Percentiles rank a stretch among this genome's conserved stretches.
These are phyloP conservation scores for Leucania comma DNA, from an alignment of 2,888 invertebrate genomes.

Conservation along the genomic window DNA sequence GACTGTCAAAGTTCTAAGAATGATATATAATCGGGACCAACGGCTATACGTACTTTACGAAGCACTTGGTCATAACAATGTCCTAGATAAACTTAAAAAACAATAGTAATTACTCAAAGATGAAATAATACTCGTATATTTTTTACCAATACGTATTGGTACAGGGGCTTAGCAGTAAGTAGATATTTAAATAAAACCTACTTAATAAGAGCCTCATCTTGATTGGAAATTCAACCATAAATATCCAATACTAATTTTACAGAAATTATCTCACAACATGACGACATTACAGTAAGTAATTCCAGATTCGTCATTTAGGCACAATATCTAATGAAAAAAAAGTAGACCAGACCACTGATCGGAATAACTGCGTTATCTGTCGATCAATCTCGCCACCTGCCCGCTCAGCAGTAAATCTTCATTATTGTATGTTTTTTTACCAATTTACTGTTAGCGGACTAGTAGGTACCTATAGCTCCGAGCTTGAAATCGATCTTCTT, in stretches of 20 bases:
- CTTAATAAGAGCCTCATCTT: neutral
- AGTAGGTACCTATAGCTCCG: slow-evolving; percentile 57
- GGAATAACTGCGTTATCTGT: slow-evolving; percentile 78
- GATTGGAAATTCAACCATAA: slow-evolving; percentile 2
- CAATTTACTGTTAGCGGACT: slow-evolving; percentile 80
- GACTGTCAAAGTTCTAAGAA: too few relatives aligned
- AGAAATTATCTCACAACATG: slow-evolving; percentile 17
- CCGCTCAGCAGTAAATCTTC: slow-evolving; percentile 82
- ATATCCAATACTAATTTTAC: slow-evolving; percentile 8
- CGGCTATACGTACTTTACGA: too few relatives aligned
- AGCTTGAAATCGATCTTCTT: slow-evolving; percentile 67
- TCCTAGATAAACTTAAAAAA: too few relatives aligned
- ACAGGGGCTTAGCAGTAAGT: neutral
- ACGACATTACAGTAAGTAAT: slow-evolving; percentile 27
- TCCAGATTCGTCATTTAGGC: slow-evolving; percentile 55
- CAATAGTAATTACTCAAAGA: too few relatives aligned
- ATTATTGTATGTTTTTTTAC: slow-evolving; percentile 83
- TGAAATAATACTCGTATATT: too few relatives aligned
- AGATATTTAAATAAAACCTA: neutral
- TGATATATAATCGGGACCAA: too few relatives aligned
- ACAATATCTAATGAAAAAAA: slow-evolving; percentile 64
- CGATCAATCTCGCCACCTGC: slow-evolving; percentile 83
- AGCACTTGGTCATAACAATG: too few relatives aligned
- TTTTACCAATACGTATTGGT: too few relatives aligned
- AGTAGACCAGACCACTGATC: slow-evolving; percentile 74